phyloP scores from a whole-genome alignment of 2,113 vertebrate species.

The Alouatta palliata region DNA sequence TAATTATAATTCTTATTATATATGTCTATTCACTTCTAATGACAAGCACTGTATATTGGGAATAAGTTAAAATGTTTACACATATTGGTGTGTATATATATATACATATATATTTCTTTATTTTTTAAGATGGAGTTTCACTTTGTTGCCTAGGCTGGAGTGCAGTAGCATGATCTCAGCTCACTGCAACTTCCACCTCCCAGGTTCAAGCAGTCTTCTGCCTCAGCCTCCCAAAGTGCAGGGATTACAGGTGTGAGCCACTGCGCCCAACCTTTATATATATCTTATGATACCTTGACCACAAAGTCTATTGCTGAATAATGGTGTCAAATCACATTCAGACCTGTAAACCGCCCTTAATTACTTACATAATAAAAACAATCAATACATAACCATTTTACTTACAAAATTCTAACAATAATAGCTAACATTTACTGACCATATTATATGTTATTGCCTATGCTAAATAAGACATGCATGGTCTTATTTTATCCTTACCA shows the following conservation, averaged over 20 bases:
- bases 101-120: neutral
- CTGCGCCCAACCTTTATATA: neutral
- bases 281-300: neutral
- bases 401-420: neutral
- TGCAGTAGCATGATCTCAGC: no score
- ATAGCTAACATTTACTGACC: neutral
- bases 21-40: neutral
- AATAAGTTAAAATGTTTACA: neutral
- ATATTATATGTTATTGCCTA: neutral
- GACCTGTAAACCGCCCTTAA: neutral
- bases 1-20: neutral
- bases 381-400: neutral
- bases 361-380: neutral
- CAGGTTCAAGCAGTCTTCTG: no score
- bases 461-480: neutral
- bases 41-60: neutral
- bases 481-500: neutral
- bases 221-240: no score
- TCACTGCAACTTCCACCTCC: no score
- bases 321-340: slow-evolving; percentile 38
- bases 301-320: slow-evolving; percentile 1
- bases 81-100: neutral
- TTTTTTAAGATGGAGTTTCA: no score
- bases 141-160: no score
- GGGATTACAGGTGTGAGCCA: no score